Evolutionary conservation across 2,888 invertebrate genomes (phyloP).

Genomic region (Arctia plantaginis): DNA sequence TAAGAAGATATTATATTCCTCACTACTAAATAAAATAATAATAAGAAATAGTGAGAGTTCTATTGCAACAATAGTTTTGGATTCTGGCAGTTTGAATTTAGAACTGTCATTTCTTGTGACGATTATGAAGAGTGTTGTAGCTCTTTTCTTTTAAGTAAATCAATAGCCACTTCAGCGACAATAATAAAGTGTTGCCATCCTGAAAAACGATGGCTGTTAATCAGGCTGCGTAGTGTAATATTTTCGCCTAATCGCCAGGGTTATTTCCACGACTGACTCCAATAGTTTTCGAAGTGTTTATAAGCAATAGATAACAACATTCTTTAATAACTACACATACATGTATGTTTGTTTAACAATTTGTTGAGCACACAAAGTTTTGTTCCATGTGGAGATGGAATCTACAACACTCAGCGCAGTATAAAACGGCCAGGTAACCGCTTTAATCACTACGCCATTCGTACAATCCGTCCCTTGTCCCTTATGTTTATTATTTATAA

Average conservation of each 20-base stretch:
- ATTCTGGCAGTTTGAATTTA: neutral
- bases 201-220: neutral
- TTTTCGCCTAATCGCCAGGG: neutral
- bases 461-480: too few species aligned
- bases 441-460: too few species aligned
- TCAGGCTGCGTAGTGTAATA: neutral
- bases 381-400: too few species aligned
- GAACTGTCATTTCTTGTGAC: neutral
- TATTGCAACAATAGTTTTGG: neutral
- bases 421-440: too few species aligned
- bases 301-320: neutral
- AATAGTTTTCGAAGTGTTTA: neutral
- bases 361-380: neutral
- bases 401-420: too few species aligned
- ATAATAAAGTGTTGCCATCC: too few species aligned
- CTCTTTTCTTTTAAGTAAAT: neutral
- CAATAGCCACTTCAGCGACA: too few species aligned
- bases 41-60: neutral
- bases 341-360: neutral
- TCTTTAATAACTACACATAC: neutral
- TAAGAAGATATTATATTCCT: neutral
- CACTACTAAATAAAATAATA: neutral
- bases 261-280: neutral
- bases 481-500: neutral
- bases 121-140: neutral